A percentile compares a stretch with the other conserved stretches of the same genome.
Conservation (phyloP, 1,140 invertebrate species). For the Cherax quadricarinatus region DNA sequence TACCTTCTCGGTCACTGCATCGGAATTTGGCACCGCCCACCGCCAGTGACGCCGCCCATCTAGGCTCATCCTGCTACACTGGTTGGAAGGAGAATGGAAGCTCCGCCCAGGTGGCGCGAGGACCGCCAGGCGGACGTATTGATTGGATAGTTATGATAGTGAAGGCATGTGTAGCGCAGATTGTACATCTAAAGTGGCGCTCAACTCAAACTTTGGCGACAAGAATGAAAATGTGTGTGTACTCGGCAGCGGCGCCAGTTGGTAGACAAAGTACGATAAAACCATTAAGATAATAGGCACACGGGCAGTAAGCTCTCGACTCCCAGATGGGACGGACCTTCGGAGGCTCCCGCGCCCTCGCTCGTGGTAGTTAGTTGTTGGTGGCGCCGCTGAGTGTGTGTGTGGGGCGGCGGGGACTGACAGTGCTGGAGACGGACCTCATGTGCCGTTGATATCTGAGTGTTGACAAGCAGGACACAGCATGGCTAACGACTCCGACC, state of each 20-base stretch:
- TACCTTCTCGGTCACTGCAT: constrained; percentile 23
- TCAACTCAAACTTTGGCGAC: constrained; percentile 70
- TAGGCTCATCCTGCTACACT: background rate
- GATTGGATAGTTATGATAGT: constrained; percentile 71
- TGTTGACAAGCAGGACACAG: background rate
- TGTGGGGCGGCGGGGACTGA: background rate
- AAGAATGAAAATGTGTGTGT: constrained; percentile 74
- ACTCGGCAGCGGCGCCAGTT: constrained; percentile 67
- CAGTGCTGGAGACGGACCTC: background rate
- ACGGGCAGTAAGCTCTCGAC: constrained; percentile 68
- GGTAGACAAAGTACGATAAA: constrained; percentile 74
- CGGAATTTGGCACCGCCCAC: constrained; percentile 41
- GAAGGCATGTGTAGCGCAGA: constrained; percentile 64
- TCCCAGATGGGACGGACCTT: constrained; percentile 58
- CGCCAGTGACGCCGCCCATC: constrained; percentile 9
- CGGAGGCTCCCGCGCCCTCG: constrained; percentile 13
- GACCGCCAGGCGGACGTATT: constrained; percentile 52
- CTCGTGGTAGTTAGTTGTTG: background rate
- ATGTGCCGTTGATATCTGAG: constrained; percentile 15
- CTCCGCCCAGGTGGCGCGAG: background rate
- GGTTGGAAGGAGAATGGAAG: background rate
- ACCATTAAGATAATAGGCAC: constrained; percentile 73
- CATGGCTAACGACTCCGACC: constrained; percentile 65
- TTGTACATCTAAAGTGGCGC: constrained; percentile 65
- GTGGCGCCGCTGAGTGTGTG: background rate